Evolutionary conservation across 2,113 vertebrate genomes (phyloP).

Genomic region (Crocuta crocuta): DNA sequence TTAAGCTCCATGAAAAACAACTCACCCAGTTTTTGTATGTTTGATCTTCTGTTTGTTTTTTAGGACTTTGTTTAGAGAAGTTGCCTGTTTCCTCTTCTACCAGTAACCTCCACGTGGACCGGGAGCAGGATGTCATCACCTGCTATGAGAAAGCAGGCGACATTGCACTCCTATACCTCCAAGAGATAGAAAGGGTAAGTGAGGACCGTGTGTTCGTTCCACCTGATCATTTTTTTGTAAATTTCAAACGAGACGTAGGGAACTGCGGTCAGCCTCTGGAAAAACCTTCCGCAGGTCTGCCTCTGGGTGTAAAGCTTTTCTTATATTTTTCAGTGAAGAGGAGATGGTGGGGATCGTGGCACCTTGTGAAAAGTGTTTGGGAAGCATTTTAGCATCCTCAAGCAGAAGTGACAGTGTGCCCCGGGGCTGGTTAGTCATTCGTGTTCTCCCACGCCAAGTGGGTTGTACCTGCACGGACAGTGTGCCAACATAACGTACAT

Average conservation of each 20-base stretch:
- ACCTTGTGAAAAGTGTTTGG: not conserved
- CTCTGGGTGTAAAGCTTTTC: not conserved
- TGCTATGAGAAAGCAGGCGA: conserved; percentile 99
- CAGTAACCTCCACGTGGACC: conserved; percentile 88
- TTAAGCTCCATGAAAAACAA: not conserved
- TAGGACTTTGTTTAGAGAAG: conserved; percentile 97
- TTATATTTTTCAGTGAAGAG: not conserved
- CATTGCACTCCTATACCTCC: conserved; percentile 97
- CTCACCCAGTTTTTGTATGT: not conserved
- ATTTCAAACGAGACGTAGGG: not conserved
- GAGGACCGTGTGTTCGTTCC: not conserved
- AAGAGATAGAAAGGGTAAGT: conserved; percentile 97
- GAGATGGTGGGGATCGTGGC: not conserved
- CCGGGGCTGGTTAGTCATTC: not conserved
- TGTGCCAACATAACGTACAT: not conserved
- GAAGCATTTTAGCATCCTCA: not conserved
- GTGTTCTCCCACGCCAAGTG: not conserved
- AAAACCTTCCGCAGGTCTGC: not conserved
- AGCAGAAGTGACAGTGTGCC: not conserved
- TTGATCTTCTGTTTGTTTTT: conserved; percentile 52
- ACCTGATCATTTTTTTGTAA: not conserved
- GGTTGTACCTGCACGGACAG: not conserved
- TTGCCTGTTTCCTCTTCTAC: conserved; percentile 92
- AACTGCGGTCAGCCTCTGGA: not conserved
- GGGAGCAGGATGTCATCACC: conserved; percentile 95